These are phyloP conservation scores for Halcyon malimbica DNA, from an alignment of 2,113 vertebrate species.

Conservation along the genomic window DNA sequence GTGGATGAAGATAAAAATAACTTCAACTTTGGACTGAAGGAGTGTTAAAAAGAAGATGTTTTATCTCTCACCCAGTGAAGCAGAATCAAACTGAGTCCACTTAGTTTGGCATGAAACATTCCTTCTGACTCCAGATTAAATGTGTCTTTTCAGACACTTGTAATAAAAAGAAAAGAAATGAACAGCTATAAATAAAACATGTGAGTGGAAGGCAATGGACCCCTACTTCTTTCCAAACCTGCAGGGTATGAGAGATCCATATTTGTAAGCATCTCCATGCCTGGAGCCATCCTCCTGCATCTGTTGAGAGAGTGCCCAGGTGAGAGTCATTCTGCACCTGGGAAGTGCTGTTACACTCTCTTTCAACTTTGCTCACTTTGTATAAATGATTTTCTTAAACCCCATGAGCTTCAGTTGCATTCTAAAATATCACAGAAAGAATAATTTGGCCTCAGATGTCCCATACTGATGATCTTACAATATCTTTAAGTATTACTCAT, in stretches of 20 bases:
- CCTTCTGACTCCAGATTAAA: neutral
- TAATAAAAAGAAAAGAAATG: neutral
- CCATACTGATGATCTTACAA: slow-evolving; percentile 35
- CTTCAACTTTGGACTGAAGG: neutral
- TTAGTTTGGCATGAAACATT: neutral
- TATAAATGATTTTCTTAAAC: neutral
- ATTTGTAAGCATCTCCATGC: neutral
- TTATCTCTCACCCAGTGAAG: neutral
- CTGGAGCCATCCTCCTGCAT: neutral
- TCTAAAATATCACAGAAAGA: neutral
- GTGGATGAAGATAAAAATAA: neutral
- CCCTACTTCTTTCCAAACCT: neutral
- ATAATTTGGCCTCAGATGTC: neutral
- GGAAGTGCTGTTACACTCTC: neutral
- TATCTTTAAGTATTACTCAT: slow-evolving; percentile 15
- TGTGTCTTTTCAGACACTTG: neutral
- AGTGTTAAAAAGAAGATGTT: neutral
- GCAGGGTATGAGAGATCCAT: neutral
- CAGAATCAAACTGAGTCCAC: neutral
- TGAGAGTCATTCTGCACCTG: neutral
- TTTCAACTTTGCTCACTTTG: neutral
- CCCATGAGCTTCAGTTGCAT: neutral
- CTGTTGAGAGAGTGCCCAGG: neutral
- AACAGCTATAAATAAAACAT: neutral
- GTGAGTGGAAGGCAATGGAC: neutral